Evolutionary conservation across 2,113 vertebrate species (phyloP), one percentile per base, ranked within the genome.

Genomic region (Antechinus flavipes): DNA sequence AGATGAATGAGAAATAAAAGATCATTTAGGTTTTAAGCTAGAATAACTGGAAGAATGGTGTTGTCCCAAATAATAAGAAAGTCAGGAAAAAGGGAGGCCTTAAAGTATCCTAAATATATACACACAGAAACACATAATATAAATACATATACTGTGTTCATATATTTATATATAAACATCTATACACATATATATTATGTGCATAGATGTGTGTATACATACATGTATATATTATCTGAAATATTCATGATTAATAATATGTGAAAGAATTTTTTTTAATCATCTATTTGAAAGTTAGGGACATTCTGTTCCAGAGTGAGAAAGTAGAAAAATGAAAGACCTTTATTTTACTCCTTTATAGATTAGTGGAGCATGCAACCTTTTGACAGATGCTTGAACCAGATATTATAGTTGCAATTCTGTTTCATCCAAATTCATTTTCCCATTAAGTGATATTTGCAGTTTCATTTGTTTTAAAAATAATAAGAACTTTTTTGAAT

Each of bases 241-340:
- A 93, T 49, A 56, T 22, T 50, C 25, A 8, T 27, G 68, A 92
- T 54, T 94, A 92, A 96, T 93, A 93, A 30, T 30, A 94, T 54
- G 54, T 89, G 68, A 93, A 61, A 25, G n/a, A 92, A 92, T 93
- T 42, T 96, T 94, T n/a, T 92, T 95, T 91, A 96, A 95, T n/a
- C 27, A 94, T 91, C 52, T 92, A 91, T 94, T 96, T 56, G 93
- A 94, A 97, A 97, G 84, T 26, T 11, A 96, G 52, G 24, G 89
- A 68, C 49, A 90, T 53, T 91, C 26, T 90, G 93, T 50, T 93
- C 91, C 93, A 84, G 54, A 91, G 35, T 94, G 76, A 68, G 54
- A 98, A 97, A 54, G 49, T 26, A 68, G 46, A 96, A 90, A 97
- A 95, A 52, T 89, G 93, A 94, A 97, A 97, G 52, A 52, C 50